Conservation (phyloP, 2,888 invertebrate genomes). For the Agrilus biguttatus region DNA sequence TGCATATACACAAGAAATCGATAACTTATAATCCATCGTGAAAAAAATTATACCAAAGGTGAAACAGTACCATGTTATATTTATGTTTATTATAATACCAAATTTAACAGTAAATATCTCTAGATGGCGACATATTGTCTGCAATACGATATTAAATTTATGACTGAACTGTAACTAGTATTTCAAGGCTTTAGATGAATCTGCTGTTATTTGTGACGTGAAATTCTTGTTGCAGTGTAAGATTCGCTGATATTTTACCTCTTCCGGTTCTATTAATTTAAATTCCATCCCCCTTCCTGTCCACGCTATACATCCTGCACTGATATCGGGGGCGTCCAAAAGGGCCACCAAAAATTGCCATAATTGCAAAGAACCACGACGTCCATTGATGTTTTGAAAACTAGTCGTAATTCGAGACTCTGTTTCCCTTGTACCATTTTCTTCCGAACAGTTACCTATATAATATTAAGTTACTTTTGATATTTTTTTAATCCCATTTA, state of each 20-base stretch:
- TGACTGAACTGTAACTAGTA: too few species aligned
- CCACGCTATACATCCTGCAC: slow-evolving; percentile 82
- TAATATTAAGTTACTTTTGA: neutral
- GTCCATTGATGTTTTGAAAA: slow-evolving; percentile 18
- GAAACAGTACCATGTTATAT: too few species aligned
- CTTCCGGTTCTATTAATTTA: slow-evolving; percentile 90
- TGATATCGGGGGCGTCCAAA: slow-evolving; percentile 49
- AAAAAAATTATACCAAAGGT: too few species aligned
- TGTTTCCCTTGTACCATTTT: slow-evolving; percentile 13
- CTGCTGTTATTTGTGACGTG: too few species aligned
- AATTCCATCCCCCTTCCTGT: slow-evolving; percentile 92
- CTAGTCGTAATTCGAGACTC: slow-evolving; percentile 13
- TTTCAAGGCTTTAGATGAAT: too few species aligned
- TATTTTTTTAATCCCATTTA: neutral
- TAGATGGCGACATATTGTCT: too few species aligned
- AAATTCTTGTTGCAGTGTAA: too few species aligned
- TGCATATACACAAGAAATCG: too few species aligned
- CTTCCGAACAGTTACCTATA: slow-evolving; percentile 1
- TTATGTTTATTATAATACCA: too few species aligned
- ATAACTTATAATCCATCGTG: too few species aligned
- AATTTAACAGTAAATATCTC: too few species aligned
- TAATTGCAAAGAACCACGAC: slow-evolving; percentile 77
- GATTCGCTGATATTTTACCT: slow-evolving; percentile 36
- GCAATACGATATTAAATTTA: too few species aligned
- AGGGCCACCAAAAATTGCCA: slow-evolving; percentile 91